Evolutionary conservation across 2,888 invertebrate genomes (phyloP).

Genomic region (Caenorhabditis zanzibari): DNA sequence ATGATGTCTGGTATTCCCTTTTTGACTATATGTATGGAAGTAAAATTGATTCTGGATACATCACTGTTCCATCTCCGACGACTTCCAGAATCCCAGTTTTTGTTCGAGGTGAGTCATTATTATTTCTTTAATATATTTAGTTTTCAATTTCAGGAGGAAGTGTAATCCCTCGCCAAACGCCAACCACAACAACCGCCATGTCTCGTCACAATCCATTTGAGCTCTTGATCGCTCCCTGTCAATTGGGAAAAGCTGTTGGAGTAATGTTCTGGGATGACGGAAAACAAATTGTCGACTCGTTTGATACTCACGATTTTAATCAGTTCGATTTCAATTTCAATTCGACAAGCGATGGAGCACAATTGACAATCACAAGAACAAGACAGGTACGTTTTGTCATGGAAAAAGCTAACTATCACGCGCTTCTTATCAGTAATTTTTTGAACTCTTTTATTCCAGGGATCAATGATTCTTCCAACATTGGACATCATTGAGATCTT

Average conservation of each 20-base stretch:
- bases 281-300: conserved; percentile 70
- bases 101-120: conserved; percentile 65
- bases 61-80: conserved; percentile 74
- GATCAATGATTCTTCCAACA: conserved; percentile 53
- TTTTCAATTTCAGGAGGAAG: conserved; percentile 85
- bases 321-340: conserved; percentile 52
- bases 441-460: conserved; percentile 20
- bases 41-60: conserved; percentile 53
- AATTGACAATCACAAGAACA: conserved; percentile 26
- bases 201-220: conserved; percentile 87
- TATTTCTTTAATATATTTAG: neutral
- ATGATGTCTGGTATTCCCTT: conserved; percentile 83
- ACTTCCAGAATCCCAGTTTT: conserved; percentile 77
- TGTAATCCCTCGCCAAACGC: conserved; percentile 86
- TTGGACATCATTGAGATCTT: conserved; percentile 76
- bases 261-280: conserved; percentile 81
- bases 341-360: conserved; percentile 16
- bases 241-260: conserved; percentile 62
- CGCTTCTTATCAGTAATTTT: neutral
- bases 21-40: conserved; percentile 72
- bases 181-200: conserved; percentile 75
- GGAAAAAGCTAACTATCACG: neutral
- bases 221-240: conserved; percentile 86
- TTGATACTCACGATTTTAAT: conserved; percentile 54
- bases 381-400: conserved; percentile 27